These are phyloP conservation scores for Spizella passerina DNA, from an alignment of 2,797 vertebrate species.

Conservation along the genomic window DNA sequence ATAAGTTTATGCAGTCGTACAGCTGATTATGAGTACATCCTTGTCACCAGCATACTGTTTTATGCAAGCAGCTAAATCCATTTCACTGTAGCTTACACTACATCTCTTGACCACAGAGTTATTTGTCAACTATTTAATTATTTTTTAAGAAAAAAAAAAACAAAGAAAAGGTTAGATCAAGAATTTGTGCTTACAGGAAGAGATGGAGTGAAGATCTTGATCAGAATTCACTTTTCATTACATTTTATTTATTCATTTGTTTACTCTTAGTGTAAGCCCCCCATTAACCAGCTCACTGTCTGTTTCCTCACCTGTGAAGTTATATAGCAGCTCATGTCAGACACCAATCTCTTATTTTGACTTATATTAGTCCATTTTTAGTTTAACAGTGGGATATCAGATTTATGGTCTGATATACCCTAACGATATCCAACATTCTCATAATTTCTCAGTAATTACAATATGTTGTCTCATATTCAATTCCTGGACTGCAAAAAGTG, in stretches of 20 bases:
- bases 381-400: neutral
- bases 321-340: neutral
- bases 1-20: neutral
- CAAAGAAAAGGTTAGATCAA: neutral
- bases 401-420: neutral
- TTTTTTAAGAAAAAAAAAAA: neutral
- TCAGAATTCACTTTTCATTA: neutral
- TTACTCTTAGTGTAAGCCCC: neutral
- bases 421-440: neutral
- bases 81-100: neutral
- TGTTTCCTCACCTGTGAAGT: neutral
- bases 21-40: neutral
- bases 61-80: neutral
- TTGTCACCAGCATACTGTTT: neutral
- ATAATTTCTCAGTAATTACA: neutral
- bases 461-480: neutral
- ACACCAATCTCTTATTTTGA: neutral
- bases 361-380: neutral
- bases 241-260: neutral
- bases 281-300: neutral
- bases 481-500: neutral
- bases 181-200: neutral
- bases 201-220: neutral
- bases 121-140: neutral
- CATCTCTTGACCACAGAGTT: neutral